Base-by-base conservation (phyloP, 2,888 invertebrate species). In the Phoenoteleia sp. region DNA sequence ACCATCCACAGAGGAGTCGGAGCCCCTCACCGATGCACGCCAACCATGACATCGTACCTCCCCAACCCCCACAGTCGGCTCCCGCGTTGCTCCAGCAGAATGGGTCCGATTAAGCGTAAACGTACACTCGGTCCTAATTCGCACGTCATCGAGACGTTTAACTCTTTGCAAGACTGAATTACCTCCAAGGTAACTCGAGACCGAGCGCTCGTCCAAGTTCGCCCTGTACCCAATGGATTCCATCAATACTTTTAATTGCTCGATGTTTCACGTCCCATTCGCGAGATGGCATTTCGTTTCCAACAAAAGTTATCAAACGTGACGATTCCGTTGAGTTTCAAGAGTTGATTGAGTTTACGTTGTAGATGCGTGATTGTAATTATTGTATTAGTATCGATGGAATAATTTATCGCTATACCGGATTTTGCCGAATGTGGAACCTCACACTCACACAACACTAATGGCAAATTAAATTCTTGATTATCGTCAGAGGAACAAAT, bases 41-140 rank as follows among this genome's bases (percentile, higher is more conserved):
- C 54, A 88, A 90, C 56, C 89, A 90, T 80, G 91, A 92, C 82
- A 86, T 90, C 60, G 67, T 90, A 85, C 94, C 95, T 77, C 94
- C 95, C 92, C 95, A 94, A 91, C 95, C 95, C 87, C 95, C 95
- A 88, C 95, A 94, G 94, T 95, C 95, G 64, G 94, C 95, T 80
- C 94, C 97, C 88, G 96, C 96, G 90, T 94, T 96, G 86, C 94
- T 96, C 77, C 97, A 97, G 90, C 97, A 97, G 93, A 97, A 97
- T 94, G 97, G 97, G 88, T 96, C 97, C 94, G 97, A 97, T 95
- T 97, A 96, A 91, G 36, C 33, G 25, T 11, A 6, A 15, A 11
- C 56, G 17, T 5, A 15, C 9, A 13, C 4, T 21, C 29, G n/a
- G 45, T 58, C 54, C 56, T 25, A 29, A 62, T 13, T 47, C 23